Percentiles rank a stretch among this genome's conserved stretches.
These are phyloP conservation scores for Dipus sagitta DNA, from an alignment of 2,797 vertebrate genomes.

Conservation along the genomic window DNA sequence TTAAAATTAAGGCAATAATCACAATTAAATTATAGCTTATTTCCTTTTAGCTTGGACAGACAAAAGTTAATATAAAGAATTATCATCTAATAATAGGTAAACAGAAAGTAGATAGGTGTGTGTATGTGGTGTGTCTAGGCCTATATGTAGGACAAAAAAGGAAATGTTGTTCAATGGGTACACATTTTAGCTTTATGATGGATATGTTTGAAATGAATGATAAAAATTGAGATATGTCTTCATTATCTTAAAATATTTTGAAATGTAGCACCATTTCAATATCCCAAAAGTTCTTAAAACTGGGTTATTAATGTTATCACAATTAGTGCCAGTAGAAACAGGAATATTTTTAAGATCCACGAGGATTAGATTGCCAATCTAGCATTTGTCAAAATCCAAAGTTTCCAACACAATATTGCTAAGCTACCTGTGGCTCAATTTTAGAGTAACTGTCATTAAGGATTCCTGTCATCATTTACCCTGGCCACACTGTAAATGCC, in stretches of 20 bases:
- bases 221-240: slow-evolving; percentile 36
- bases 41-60: not conserved
- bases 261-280: too few species aligned
- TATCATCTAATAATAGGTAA: not conserved
- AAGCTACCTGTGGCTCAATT: slow-evolving; percentile 10
- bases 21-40: not conserved
- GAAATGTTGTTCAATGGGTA: not conserved
- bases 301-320: too few species aligned
- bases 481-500: not conserved
- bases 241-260: too few species aligned
- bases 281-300: too few species aligned
- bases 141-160: too few species aligned
- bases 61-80: not conserved
- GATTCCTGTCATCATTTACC: not conserved
- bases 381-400: too few species aligned
- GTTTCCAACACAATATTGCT: not conserved
- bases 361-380: too few species aligned
- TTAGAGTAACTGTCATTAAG: slow-evolving; percentile 20
- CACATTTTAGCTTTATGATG: not conserved
- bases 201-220: not conserved
- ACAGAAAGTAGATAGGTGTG: not conserved
- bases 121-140: too few species aligned
- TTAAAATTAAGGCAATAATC: slow-evolving; percentile 47
- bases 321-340: too few species aligned
- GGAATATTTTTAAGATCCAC: too few species aligned